phyloP scores from a whole-genome alignment of 2,888 invertebrate genomes.

The Aelia acuminata region DNA sequence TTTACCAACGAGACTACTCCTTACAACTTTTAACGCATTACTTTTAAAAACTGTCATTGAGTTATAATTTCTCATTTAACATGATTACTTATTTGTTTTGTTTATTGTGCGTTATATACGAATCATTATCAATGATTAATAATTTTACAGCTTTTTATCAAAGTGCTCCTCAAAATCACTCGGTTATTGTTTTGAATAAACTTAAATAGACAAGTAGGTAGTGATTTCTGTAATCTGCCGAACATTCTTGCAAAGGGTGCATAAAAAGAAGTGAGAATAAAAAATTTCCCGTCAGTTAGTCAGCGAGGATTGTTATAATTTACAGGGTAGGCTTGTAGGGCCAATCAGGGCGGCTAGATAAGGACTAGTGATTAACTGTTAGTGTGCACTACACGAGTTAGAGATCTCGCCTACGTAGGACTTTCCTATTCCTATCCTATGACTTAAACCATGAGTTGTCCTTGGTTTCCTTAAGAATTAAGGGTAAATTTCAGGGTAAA shows the following conservation, averaged over 20 bases:
- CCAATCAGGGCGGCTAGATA: constrained; percentile 54
- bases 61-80: constrained; percentile 8
- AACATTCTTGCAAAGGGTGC: not conserved
- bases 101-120: not conserved
- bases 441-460: no score
- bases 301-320: constrained; percentile 52
- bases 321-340: constrained; percentile 48
- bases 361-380: constrained; percentile 54
- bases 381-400: constrained; percentile 52
- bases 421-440: constrained; percentile 16
- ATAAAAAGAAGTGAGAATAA: constrained; percentile 18
- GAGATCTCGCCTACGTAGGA: not conserved
- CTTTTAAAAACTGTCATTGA: not conserved
- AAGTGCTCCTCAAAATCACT: no score
- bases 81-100: not conserved
- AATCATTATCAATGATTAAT: not conserved
- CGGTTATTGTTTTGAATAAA: no score
- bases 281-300: constrained; percentile 36
- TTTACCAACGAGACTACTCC: not conserved
- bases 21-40: not conserved
- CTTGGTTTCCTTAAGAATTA: no score
- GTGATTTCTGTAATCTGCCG: not conserved
- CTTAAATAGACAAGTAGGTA: not conserved
- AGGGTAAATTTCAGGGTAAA: no score
- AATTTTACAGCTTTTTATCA: no score